Conservation (phyloP, 92 coral and sea anemone genomes). For the Hydrozoanthus gracilis region DNA sequence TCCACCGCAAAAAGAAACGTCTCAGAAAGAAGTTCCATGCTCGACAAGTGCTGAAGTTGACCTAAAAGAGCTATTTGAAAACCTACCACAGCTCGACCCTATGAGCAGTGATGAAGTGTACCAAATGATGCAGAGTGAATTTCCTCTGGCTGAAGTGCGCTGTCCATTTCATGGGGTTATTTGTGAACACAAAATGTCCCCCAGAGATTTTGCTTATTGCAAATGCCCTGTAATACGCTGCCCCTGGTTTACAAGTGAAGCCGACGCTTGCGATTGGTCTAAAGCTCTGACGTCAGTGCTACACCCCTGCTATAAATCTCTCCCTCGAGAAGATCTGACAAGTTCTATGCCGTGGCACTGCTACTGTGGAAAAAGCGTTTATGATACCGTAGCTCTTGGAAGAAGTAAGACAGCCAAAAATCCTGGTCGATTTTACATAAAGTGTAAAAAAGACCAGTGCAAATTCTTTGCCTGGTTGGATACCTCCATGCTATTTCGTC, state of each 20-base stretch:
- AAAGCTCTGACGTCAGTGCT: conserved; percentile 34
- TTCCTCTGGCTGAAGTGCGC: conserved; percentile 41
- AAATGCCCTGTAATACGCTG: conserved; percentile 34
- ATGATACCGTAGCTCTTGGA: conserved; percentile 31
- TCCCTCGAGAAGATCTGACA: conserved; percentile 36
- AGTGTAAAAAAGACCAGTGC: conserved; percentile 23
- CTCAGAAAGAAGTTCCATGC: conserved; percentile 24
- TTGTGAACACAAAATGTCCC: conserved; percentile 37
- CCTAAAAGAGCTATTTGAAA: conserved; percentile 34
- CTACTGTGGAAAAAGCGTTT: conserved; percentile 31
- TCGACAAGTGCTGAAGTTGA: conserved; percentile 36
- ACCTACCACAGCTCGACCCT: conserved; percentile 34
- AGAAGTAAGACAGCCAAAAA: conserved; percentile 33
- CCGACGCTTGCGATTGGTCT: conserved; percentile 37
- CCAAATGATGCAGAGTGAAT: conserved; percentile 37
- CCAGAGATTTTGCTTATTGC: conserved; percentile 35
- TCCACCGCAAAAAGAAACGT: conserved; percentile 28
- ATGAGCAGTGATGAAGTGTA: conserved; percentile 35
- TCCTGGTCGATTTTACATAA: conserved; percentile 32
- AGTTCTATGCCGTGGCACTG: conserved; percentile 37
- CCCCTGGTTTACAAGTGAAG: conserved; percentile 34
- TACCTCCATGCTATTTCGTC: conserved; percentile 25
- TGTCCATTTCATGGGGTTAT: conserved; percentile 35
- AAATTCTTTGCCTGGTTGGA: conserved; percentile 37
- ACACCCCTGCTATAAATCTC: conserved; percentile 34